Evolutionary conservation across 2,113 vertebrate genomes (phyloP).

Genomic region (Neomonachus schauinslandi): DNA sequence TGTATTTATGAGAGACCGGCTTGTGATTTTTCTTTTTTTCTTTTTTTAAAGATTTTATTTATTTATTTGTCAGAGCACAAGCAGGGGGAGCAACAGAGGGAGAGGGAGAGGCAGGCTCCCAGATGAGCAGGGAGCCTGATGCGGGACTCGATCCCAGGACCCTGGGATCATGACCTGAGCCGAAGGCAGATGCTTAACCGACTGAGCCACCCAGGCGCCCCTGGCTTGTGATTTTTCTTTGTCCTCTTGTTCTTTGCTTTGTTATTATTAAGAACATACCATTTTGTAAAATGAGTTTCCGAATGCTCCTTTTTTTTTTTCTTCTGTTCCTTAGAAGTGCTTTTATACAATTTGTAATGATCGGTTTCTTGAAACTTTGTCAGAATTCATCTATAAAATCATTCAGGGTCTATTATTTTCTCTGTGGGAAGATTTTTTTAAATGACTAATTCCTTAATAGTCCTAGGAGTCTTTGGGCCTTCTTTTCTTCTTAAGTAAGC

Average conservation of each 20-base stretch:
- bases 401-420: constrained; percentile 46
- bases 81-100: too few species aligned
- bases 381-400: constrained; percentile 51
- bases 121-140: too few species aligned
- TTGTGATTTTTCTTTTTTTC: neutral
- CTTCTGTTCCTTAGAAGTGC: neutral
- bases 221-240: neutral
- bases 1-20: neutral
- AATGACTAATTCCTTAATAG: constrained; percentile 34
- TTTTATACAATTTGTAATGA: constrained; percentile 54
- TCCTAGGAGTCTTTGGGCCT: neutral
- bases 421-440: constrained; percentile 55
- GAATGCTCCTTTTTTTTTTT: neutral
- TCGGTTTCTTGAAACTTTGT: constrained; percentile 37
- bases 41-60: too few species aligned
- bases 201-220: too few species aligned
- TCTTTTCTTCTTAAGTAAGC: constrained; percentile 41
- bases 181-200: too few species aligned
- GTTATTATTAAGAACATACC: neutral
- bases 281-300: neutral
- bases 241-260: neutral
- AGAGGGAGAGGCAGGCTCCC: too few species aligned
- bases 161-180: too few species aligned
- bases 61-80: too few species aligned
- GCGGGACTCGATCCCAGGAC: too few species aligned